phyloP scores from a whole-genome alignment of 2,888 invertebrate genomes.

The Strigamia transsilvanica region DNA sequence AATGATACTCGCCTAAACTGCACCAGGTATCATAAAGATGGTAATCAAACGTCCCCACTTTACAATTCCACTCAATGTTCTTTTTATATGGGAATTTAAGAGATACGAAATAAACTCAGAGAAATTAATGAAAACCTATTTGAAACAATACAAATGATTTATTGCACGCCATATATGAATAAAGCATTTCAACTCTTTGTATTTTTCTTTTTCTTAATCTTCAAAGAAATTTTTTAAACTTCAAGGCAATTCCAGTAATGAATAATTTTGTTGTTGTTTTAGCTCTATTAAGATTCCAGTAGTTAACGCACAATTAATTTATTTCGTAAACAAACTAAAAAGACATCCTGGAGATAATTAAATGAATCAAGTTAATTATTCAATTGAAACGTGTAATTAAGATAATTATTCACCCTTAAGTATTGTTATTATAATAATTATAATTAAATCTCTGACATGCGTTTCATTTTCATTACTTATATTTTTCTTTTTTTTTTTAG shows the following conservation, averaged over 20 bases:
- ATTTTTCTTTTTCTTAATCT: not conserved
- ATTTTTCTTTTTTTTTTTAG: not conserved
- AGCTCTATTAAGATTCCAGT: too few relatives aligned
- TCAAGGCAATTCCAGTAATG: not conserved
- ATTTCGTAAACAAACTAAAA: too few relatives aligned
- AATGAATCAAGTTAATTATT: too few relatives aligned
- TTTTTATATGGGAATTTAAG: not conserved
- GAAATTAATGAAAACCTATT: not conserved
- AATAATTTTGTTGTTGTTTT: too few relatives aligned
- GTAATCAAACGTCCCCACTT: conserved; percentile 6
- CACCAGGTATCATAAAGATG: conserved; percentile 22
- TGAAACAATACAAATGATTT: not conserved
- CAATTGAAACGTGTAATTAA: too few relatives aligned
- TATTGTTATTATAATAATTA: too few relatives aligned
- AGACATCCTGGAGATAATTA: too few relatives aligned
- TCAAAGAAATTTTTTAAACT: not conserved
- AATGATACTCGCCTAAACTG: conserved; percentile 42
- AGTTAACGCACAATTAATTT: too few relatives aligned
- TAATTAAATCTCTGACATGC: too few relatives aligned
- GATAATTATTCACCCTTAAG: too few relatives aligned
- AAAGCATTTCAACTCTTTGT: not conserved
- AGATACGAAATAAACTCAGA: too few relatives aligned
- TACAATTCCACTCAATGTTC: not conserved
- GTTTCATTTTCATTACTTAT: not conserved
- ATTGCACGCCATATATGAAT: not conserved